These are phyloP conservation scores for Papilio polytes DNA, from an alignment of 1,140 invertebrate genomes.

Conservation along the genomic window DNA sequence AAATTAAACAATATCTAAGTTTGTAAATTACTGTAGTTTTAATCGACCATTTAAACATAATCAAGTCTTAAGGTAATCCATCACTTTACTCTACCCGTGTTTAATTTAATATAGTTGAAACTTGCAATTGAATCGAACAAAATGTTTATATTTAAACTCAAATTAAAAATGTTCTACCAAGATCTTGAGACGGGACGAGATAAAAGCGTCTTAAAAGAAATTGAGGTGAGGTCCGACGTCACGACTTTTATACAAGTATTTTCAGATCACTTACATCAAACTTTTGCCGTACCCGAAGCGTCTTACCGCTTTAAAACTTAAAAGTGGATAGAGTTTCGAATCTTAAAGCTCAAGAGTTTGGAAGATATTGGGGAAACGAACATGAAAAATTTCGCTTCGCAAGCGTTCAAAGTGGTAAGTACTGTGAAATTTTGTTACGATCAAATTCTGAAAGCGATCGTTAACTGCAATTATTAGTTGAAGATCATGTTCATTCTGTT, in stretches of 20 bases:
- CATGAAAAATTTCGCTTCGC: conserved; percentile 36
- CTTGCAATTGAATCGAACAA: background rate
- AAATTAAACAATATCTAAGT: too few species aligned
- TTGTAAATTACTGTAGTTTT: too few species aligned
- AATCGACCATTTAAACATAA: too few species aligned
- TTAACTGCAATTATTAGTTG: conserved; percentile 3
- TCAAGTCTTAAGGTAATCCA: too few species aligned
- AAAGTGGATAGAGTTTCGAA: conserved; percentile 41
- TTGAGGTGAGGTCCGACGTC: conserved; percentile 28
- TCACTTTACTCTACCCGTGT: too few species aligned
- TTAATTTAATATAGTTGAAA: too few species aligned
- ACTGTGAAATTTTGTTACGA: conserved; percentile 32
- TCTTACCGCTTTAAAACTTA: conserved; percentile 32
- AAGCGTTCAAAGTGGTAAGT: conserved; percentile 29
- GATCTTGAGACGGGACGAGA: background rate
- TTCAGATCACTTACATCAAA: conserved; percentile 39
- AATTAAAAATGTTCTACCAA: conserved; percentile 9
- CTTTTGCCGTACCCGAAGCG: conserved; percentile 30
- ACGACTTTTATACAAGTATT: conserved; percentile 39
- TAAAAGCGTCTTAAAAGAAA: conserved; percentile 26
- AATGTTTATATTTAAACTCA: background rate
- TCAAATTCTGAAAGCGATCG: conserved; percentile 18
- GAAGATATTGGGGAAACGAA: conserved; percentile 34
- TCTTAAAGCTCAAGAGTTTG: conserved; percentile 41
- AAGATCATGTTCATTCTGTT: background rate